Evolutionary conservation across 2,113 vertebrate genomes (phyloP).

Genomic region (Xiphophorus couchianus): DNA sequence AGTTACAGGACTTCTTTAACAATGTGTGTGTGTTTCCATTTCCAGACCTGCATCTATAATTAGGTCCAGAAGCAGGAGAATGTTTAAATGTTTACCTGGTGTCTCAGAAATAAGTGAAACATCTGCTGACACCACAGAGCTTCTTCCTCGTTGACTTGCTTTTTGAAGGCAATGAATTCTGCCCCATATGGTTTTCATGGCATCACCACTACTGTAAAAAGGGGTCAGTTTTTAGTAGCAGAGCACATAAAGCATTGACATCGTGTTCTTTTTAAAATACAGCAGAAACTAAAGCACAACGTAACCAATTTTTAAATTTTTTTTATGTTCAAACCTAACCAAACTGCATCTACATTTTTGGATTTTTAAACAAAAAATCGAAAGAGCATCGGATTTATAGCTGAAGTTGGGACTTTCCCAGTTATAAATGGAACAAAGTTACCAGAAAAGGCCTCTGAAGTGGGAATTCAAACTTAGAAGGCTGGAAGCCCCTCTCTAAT

Average conservation of each 20-base stretch:
- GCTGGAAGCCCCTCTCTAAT: no score
- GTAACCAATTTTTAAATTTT: no score
- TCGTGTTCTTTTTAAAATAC: no score
- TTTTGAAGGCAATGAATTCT: not conserved
- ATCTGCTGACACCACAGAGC: not conserved
- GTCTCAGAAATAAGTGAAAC: not conserved
- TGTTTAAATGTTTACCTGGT: conserved; percentile 12
- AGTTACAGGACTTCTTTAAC: conserved; percentile 56
- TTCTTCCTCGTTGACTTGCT: not conserved
- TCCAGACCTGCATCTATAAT: conserved; percentile 28
- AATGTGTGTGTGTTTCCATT: conserved; percentile 32
- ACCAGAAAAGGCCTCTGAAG: no score
- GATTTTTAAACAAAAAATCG: no score
- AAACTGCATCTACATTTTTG: no score
- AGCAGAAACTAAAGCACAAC: no score
- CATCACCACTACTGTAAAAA: not conserved
- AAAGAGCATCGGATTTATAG: no score
- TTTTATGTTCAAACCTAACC: no score
- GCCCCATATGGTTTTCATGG: not conserved
- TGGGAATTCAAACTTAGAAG: no score
- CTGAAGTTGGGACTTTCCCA: no score
- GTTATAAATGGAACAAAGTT: no score
- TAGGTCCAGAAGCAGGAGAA: conserved; percentile 17
- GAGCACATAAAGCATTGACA: not conserved
- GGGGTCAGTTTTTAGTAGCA: not conserved